These are phyloP conservation scores for Actias luna DNA, from an alignment of 2,888 invertebrate genomes.

Conservation along the genomic window DNA sequence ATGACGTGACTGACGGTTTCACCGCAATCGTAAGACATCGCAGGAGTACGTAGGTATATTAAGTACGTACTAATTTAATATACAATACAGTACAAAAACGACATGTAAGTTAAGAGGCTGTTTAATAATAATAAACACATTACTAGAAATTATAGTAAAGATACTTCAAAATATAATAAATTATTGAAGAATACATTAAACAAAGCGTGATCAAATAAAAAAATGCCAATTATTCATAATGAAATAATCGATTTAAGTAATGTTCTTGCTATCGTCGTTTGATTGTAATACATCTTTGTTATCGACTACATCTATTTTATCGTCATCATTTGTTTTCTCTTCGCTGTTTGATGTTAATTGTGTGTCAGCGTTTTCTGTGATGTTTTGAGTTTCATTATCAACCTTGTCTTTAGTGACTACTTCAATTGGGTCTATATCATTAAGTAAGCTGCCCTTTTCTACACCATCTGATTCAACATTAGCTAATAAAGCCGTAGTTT, in stretches of 20 bases:
- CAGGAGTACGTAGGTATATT: no score
- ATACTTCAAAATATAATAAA: background rate
- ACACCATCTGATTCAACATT: background rate
- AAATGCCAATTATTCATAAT: background rate
- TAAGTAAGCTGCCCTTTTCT: background rate
- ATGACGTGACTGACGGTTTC: no score
- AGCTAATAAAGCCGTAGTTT: background rate
- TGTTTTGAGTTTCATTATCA: background rate
- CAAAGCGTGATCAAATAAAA: background rate
- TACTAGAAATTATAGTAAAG: background rate
- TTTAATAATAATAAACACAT: background rate
- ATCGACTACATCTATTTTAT: conserved; percentile 25
- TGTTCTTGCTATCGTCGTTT: background rate
- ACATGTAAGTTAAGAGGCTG: background rate
- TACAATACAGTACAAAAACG: background rate
- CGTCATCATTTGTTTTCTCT: no score
- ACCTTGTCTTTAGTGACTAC: background rate
- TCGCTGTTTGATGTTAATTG: background rate
- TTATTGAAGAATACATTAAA: background rate
- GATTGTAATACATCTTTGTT: conserved; percentile 20
- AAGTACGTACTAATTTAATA: no score
- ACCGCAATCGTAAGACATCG: no score
- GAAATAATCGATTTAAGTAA: background rate
- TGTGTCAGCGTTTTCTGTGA: background rate
- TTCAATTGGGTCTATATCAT: background rate